Percentiles rank a stretch among this genome's conserved stretches.
These are phyloP conservation scores for Stegophylla sp. DNA, from an alignment of 2,888 invertebrate genomes.

Conservation along the genomic window DNA sequence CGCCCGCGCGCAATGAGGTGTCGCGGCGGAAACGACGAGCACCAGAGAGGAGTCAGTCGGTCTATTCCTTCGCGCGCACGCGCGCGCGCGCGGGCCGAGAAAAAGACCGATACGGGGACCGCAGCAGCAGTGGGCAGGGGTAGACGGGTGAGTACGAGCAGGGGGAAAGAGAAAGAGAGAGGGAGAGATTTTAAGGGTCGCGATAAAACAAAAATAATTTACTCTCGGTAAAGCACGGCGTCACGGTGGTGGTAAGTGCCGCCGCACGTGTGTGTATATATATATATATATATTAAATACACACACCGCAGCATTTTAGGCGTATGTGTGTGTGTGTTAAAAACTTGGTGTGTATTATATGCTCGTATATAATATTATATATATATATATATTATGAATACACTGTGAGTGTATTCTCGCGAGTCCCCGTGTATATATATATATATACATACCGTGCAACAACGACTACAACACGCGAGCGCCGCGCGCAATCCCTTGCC, in stretches of 20 bases:
- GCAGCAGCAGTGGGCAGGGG: no score
- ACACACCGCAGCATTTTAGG: no score
- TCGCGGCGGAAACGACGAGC: background rate
- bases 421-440: background rate
- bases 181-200: constrained; percentile 31
- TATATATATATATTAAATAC: no score
- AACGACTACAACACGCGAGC: no score
- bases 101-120: no score
- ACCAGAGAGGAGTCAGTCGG: background rate
- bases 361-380: no score
- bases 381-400: no score
- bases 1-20: background rate
- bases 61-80: no score
- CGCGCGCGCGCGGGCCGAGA: background rate
- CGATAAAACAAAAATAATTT: constrained; percentile 53
- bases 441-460: background rate
- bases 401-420: background rate
- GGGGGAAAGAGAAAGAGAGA: background rate
- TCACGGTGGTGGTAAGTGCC: background rate
- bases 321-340: no score
- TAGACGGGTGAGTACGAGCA: no score
- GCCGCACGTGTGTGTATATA: background rate
- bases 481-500: background rate
- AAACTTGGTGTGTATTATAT: no score
- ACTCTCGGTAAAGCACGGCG: constrained; percentile 35